Evolutionary conservation across 2,888 invertebrate species (phyloP).

Genomic region (Eustalomyia histrio): DNA sequence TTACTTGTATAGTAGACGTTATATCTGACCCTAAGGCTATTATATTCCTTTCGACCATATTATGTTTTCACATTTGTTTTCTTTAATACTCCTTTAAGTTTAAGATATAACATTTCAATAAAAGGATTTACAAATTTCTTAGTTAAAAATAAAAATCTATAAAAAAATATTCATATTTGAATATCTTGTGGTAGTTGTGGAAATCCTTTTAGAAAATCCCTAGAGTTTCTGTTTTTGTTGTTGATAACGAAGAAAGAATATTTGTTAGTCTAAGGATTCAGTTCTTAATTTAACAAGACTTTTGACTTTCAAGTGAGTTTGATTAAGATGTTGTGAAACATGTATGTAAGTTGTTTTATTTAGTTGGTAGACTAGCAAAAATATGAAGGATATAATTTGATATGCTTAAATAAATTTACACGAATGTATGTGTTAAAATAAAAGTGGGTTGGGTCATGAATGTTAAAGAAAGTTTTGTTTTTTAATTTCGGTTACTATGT

Average conservation of each 20-base stretch:
- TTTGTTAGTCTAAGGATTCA: slow-evolving; percentile 52
- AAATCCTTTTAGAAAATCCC: slow-evolving; percentile 56
- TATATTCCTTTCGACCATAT: slow-evolving; percentile 38
- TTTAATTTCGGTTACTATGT: too few relatives aligned
- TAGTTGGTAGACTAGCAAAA: not conserved
- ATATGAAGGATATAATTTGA: slow-evolving; percentile 3
- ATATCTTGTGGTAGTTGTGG: slow-evolving; percentile 12
- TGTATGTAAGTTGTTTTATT: slow-evolving; percentile 9
- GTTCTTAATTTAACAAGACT: slow-evolving; percentile 52
- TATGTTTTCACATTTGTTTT: slow-evolving; percentile 59
- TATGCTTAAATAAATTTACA: not conserved
- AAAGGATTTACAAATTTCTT: slow-evolving; percentile 62
- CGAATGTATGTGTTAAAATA: not conserved
- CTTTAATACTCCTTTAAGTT: slow-evolving; percentile 53
- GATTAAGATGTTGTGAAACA: slow-evolving; percentile 50
- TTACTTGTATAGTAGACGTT: not conserved
- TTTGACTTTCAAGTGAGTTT: slow-evolving; percentile 46
- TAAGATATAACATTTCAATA: slow-evolving; percentile 65
- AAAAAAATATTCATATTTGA: slow-evolving; percentile 16
- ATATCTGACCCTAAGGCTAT: slow-evolving; percentile 42
- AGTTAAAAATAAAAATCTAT: slow-evolving; percentile 10
- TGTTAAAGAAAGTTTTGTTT: too few relatives aligned
- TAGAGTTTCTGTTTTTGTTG: slow-evolving; percentile 15
- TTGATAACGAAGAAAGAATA: slow-evolving; percentile 33
- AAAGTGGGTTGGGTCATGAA: not conserved